Evolutionary conservation across 2,797 vertebrate genomes (phyloP).

Genomic region (Novumbra hubbsi): DNA sequence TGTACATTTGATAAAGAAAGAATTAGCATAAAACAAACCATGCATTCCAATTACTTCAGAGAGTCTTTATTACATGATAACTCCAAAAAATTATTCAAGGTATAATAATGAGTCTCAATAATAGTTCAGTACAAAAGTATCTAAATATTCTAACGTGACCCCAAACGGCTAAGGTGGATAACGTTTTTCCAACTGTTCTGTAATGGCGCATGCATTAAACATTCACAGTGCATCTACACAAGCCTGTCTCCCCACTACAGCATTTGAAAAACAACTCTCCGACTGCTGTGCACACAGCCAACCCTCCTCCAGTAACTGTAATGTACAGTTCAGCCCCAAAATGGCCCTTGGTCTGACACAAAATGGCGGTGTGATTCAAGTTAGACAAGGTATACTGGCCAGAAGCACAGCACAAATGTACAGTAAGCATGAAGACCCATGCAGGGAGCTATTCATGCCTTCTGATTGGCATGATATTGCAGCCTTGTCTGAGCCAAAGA

Average conservation of each 20-base stretch:
- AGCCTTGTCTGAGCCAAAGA: neutral
- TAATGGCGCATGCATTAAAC: conserved; percentile 13
- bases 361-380: conserved; percentile 5
- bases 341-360: neutral
- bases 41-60: neutral
- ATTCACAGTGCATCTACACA: conserved; percentile 24
- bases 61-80: conserved; percentile 31
- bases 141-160: conserved; percentile 14
- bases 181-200: conserved; percentile 6
- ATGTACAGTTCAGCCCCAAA: conserved; percentile 5
- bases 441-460: neutral
- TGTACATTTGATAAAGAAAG: conserved; percentile 1
- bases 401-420: neutral
- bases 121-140: conserved; percentile 23
- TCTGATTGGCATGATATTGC: neutral
- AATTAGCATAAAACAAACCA: neutral
- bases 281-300: conserved; percentile 1
- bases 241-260: neutral
- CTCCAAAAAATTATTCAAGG: conserved; percentile 12
- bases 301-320: neutral
- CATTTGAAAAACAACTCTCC: neutral
- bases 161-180: neutral
- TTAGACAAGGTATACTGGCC: conserved; percentile 1
- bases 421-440: conserved; percentile 3
- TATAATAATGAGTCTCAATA: conserved; percentile 14